phyloP scores from a whole-genome alignment of 2,797 vertebrate genomes.

The Lithobates pipiens region DNA sequence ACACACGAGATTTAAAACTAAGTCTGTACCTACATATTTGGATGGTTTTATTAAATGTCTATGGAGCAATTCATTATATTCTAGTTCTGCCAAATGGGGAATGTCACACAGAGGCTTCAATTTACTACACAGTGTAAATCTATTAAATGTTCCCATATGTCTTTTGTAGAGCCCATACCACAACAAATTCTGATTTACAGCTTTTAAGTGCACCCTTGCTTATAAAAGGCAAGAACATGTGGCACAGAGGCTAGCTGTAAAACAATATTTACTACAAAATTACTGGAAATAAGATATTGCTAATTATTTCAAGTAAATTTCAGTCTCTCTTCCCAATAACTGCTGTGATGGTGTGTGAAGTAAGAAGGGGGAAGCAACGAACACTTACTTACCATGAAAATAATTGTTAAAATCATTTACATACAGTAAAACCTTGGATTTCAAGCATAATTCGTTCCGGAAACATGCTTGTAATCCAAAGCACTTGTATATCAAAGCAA shows the following conservation, averaged over 20 bases:
- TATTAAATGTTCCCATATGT: conserved; percentile 41
- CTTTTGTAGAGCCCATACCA: conserved; percentile 20
- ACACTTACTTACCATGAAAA: not conserved
- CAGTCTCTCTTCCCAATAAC: conserved; percentile 3
- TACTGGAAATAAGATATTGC: conserved; percentile 22
- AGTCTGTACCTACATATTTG: not conserved
- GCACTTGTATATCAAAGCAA: too few relatives aligned
- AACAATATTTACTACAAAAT: conserved; percentile 27
- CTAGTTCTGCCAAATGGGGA: conserved; percentile 41
- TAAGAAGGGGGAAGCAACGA: conserved; percentile 4
- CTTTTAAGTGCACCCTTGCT: conserved; percentile 20
- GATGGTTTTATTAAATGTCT: conserved; percentile 32
- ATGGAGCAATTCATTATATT: conserved; percentile 30
- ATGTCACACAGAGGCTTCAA: conserved; percentile 39
- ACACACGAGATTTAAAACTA: not conserved
- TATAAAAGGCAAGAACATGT: conserved; percentile 20
- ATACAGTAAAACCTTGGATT: too few relatives aligned
- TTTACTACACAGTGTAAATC: conserved; percentile 46
- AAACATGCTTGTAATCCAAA: too few relatives aligned
- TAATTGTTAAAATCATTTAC: too few relatives aligned
- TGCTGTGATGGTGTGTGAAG: conserved; percentile 1
- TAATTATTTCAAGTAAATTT: conserved; percentile 46
- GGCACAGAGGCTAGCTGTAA: conserved; percentile 10
- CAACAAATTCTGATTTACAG: conserved; percentile 41
- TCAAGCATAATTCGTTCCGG: too few relatives aligned